These are phyloP conservation scores for Hippoglossus hippoglossus DNA, from an alignment of 2,797 vertebrate genomes.

Conservation along the genomic window DNA sequence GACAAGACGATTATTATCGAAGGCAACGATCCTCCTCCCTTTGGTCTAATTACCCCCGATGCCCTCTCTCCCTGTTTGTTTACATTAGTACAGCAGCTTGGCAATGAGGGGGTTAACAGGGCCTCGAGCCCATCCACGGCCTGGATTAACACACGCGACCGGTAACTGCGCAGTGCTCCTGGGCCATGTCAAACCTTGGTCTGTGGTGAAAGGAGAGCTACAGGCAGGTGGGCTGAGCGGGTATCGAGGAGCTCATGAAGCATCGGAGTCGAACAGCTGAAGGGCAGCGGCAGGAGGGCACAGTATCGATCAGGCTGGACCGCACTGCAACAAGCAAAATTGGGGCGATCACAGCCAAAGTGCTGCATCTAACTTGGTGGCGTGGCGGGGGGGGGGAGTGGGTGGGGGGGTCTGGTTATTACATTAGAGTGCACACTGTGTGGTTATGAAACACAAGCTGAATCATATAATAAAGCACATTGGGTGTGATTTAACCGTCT, in stretches of 20 bases:
- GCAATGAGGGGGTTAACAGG: constrained; percentile 81
- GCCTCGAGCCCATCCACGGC: constrained; percentile 81
- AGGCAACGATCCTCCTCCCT: constrained; percentile 63
- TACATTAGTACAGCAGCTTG: constrained; percentile 81
- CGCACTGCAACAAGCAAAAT: constrained; percentile 52
- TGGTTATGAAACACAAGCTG: not conserved
- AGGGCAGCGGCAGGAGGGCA: constrained; percentile 20
- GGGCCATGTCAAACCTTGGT: constrained; percentile 53
- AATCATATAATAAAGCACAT: constrained; percentile 26
- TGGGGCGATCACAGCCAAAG: constrained; percentile 31
- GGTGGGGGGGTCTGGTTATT: not conserved
- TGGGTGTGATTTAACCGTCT: constrained; percentile 46
- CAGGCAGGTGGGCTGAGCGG: constrained; percentile 21
- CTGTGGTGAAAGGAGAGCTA: constrained; percentile 26
- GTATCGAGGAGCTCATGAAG: constrained; percentile 15
- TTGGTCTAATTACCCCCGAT: constrained; percentile 83
- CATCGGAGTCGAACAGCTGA: not conserved
- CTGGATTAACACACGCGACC: constrained; percentile 74
- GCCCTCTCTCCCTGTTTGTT: constrained; percentile 85
- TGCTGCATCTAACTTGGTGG: constrained; percentile 33
- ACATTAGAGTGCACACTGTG: not conserved
- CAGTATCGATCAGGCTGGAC: constrained; percentile 42
- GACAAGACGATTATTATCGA: constrained; percentile 35
- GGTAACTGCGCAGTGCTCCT: constrained; percentile 64
- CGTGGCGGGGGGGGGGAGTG: not conserved